Conservation (phyloP, 2,113 vertebrate species). For the Chaenogobius annularis region DNA sequence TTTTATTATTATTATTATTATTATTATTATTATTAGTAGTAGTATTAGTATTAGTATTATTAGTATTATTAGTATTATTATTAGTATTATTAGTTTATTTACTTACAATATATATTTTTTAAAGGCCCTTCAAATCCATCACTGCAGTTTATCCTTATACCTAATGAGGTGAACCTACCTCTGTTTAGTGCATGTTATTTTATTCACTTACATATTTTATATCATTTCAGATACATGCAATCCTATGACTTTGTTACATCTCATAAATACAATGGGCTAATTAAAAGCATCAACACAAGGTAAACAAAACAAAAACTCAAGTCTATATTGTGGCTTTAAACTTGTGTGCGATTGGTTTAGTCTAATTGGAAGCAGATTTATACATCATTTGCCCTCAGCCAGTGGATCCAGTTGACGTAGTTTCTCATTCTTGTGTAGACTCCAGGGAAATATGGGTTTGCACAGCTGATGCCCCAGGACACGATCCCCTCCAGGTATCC, state of each 20-base stretch:
- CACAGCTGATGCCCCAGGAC: slow-evolving; percentile 80
- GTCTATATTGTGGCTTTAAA: neutral
- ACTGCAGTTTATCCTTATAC: neutral
- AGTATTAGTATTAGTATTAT: too few relatives aligned
- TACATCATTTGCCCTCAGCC: slow-evolving; percentile 20
- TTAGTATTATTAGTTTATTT: too few relatives aligned
- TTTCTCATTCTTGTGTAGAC: slow-evolving; percentile 77
- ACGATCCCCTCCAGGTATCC: slow-evolving; percentile 73
- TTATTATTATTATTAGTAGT: too few relatives aligned
- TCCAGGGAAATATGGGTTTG: slow-evolving; percentile 67
- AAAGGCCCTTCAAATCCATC: too few relatives aligned
- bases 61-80: too few relatives aligned
- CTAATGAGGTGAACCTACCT: neutral
- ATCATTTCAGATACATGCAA: neutral
- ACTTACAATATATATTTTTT: too few relatives aligned
- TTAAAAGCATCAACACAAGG: neutral
- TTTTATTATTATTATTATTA: too few relatives aligned
- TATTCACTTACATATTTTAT: neutral
- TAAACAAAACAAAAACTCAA: neutral
- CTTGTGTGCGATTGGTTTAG: neutral
- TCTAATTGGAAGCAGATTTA: neutral
- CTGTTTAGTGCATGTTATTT: neutral
- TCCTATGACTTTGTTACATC: neutral
- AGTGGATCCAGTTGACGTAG: slow-evolving; percentile 64
- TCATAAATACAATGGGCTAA: slow-evolving; percentile 1